phyloP scores from a whole-genome alignment of 2,113 vertebrate genomes.

The Cyanoramphus novaezelandiae region DNA sequence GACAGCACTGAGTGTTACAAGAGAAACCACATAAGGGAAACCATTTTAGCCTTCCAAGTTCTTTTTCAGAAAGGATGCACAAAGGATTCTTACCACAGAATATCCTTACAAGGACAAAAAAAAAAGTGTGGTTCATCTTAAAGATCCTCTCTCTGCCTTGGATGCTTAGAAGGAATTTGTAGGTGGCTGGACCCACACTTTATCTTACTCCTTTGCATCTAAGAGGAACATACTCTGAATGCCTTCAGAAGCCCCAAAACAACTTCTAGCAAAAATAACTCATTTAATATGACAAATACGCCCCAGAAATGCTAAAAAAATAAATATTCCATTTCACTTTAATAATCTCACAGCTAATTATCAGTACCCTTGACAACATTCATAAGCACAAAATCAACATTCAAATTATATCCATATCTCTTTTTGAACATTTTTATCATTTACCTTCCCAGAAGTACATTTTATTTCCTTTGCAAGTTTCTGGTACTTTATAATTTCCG shows the following conservation, averaged over 20 bases:
- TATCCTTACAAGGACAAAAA: background rate
- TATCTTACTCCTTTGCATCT: background rate
- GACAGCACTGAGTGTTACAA: background rate
- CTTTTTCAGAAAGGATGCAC: background rate
- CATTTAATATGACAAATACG: background rate
- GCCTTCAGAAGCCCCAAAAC: background rate
- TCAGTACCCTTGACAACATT: background rate
- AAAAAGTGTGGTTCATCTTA: background rate
- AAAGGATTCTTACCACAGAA: background rate
- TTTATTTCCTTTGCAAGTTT: conserved; percentile 82
- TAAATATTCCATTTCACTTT: background rate
- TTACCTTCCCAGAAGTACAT: conserved; percentile 80
- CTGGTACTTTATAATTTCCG: conserved; percentile 80
- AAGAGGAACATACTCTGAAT: background rate
- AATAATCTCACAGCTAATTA: background rate
- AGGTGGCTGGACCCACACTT: background rate
- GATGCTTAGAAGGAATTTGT: background rate
- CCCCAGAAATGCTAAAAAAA: background rate
- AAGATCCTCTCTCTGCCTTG: background rate
- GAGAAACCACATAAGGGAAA: background rate
- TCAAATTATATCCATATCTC: background rate
- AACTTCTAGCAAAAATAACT: background rate
- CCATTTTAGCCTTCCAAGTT: background rate
- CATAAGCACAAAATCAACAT: background rate
- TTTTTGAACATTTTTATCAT: background rate